Percentiles rank a stretch among this genome's conserved stretches.
Evolutionary conservation across 2,113 vertebrate species (phyloP).

Genomic region (Chionis minor): DNA sequence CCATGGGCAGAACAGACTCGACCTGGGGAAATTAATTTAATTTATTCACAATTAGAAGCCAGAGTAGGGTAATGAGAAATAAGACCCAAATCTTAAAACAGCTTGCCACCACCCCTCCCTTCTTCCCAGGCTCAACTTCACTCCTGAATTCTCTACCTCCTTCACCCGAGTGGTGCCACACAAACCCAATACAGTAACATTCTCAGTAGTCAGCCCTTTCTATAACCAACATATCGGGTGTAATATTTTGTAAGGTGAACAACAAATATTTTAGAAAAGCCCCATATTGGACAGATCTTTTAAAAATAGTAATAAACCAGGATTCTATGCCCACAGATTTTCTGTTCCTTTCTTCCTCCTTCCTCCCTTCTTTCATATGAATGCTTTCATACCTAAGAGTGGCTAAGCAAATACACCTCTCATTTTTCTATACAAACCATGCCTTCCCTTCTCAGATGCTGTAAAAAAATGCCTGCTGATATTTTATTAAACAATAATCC

Average conservation of each 20-base stretch:
- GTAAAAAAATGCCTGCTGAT: neutral
- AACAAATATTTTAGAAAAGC: no score
- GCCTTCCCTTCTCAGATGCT: neutral
- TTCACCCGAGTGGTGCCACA: neutral
- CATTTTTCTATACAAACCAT: neutral
- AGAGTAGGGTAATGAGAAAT: neutral
- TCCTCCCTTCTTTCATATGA: neutral
- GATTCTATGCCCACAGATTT: no score
- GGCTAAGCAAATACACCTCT: fast-evolving
- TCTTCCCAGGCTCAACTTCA: neutral
- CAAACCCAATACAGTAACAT: no score
- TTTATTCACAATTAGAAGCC: neutral
- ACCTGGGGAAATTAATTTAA: neutral
- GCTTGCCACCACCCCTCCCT: neutral
- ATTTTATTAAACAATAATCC: neutral
- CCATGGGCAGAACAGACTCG: neutral
- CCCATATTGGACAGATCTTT: no score
- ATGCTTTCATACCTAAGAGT: neutral
- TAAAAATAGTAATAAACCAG: no score
- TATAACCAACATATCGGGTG: no score
- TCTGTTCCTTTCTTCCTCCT: no score
- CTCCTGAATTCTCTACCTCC: neutral
- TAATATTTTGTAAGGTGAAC: no score
- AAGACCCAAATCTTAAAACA: neutral
- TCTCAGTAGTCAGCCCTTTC: no score